Evolutionary conservation across 92 coral and sea anemone species (phyloP), one percentile per base, ranked within the genome.

Genomic region (Palythoa caribaeorum): DNA sequence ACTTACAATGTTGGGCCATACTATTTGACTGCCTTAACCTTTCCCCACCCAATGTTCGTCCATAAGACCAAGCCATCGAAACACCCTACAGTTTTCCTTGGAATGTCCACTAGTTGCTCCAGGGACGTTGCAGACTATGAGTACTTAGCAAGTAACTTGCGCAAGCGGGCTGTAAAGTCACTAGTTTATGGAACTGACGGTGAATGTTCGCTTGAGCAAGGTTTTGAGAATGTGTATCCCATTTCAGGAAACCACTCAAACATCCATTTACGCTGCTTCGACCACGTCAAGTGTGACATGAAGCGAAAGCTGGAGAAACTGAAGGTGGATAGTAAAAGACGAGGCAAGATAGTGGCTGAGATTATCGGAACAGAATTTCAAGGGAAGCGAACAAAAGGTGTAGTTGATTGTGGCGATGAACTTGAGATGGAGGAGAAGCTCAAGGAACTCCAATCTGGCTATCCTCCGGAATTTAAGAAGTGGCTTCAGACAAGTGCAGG

Each of bases 11-110:
- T 90, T 15, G 87, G 90, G 21, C 90, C 90, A 7, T 90, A 76
- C 90, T 90, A 90, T 38, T 54, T 90, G 47, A 86, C 87, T 20
- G 71, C 81, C 44, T 76, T 86, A 35, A 90, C 92, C 71, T 77
- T 90, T 72, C 78, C 90, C n/a, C 89, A 90, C 47, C 92, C 92
- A 11, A 90, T 90, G 92, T 90, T 90, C 60, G 92, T 86, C 38
- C 57, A 62, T 62, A 86, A 87, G 53, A 28, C 20, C 38, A 90
- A 90, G 40, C 40, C 71, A 78, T n/a, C 47, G 81, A 90, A 90
- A 71, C 87, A 90, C 83, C 90, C 87, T 6, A 86, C 90, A 39
- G 60, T 79, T 39, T 83, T 90, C 74, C 79, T 78, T 68, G 92
- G 86, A 78, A 86, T 90, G 85, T 60, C 84, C 76, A 90, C 93